phyloP scores from a whole-genome alignment of 2,888 invertebrate genomes.

The Hyposoter dolosus region DNA sequence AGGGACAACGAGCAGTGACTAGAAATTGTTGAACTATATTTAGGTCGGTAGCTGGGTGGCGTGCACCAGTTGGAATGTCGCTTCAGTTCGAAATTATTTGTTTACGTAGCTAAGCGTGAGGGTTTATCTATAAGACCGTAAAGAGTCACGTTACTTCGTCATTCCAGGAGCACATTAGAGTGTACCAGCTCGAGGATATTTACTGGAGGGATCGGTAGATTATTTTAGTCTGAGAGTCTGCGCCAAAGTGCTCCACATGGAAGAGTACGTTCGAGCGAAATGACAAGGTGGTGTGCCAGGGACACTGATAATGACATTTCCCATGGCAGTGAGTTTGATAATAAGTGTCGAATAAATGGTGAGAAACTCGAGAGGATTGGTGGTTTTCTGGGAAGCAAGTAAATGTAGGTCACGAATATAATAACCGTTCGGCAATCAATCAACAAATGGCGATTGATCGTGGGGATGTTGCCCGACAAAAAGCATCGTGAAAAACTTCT shows the following conservation, averaged over 20 bases:
- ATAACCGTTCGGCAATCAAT: slow-evolving; percentile 24
- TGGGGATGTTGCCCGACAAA: slow-evolving; percentile 44
- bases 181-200: slow-evolving; percentile 1
- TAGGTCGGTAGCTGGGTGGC: slow-evolving; percentile 54
- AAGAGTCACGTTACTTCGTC: slow-evolving; percentile 39
- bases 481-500: slow-evolving; percentile 15
- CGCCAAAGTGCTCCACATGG: background rate
- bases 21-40: slow-evolving; percentile 66
- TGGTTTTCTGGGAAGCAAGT: background rate
- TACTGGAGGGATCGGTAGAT: slow-evolving; percentile 3
- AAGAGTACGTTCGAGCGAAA: background rate
- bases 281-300: background rate
- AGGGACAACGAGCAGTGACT: slow-evolving; percentile 46
- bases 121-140: slow-evolving; percentile 63
- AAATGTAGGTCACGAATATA: slow-evolving; percentile 47
- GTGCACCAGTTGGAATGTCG: slow-evolving; percentile 68
- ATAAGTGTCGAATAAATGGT: background rate
- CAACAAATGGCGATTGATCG: slow-evolving; percentile 37
- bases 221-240: slow-evolving; percentile 17
- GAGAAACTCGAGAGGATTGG: slow-evolving; percentile 10
- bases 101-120: slow-evolving; percentile 51
- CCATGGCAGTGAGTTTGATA: slow-evolving; percentile 13
- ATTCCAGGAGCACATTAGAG: background rate
- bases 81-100: slow-evolving; percentile 70
- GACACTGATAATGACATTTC: background rate